Evolutionary conservation across 2,888 invertebrate species (phyloP), one percentile per base, ranked within the genome.

Genomic region (Athrips mouffetella): DNA sequence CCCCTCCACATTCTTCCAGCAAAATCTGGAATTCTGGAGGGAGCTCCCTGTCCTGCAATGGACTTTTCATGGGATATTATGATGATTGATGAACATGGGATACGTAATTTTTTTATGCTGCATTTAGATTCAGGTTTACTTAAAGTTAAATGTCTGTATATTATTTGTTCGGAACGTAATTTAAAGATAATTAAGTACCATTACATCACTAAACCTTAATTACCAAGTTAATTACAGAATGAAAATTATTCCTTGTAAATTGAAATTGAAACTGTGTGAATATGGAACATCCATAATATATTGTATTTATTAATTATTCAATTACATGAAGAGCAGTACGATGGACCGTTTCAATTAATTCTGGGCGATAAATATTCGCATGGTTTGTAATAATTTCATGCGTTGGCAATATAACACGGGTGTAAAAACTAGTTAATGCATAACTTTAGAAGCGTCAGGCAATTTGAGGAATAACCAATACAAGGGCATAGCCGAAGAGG

Each of bases 271-370:
- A 60, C 53, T 55, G 53, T 54, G 53, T 50, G 46, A 55, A 56
- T 53, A 49, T 50, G 50, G 48, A 41, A 49, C 37, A 18, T 21
- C 1, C 50, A 47, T 41, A 48, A 55, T 52, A 54, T 59, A 57
- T 55, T 49, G 53, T 57, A 60, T 65, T 55, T 59, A 65, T 65
- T 71, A 65, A 68, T 65, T 63, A 66, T 65, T 63, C 59, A 60
- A 65, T 67, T 68, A 63, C 54, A 27, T 51, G 40, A 45, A 49
- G 53, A 54, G 47, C 51, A 51, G 47, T 51, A 53, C 57, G 59
- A 65, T 64, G 60, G 62, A 65, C 59, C 55, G 64, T 68, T 72
- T 70, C 67, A 74, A 77, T 77, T 77, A 73, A 73, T 70, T 62
- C 66, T 40, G 37, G 47, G 63, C 61, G 64, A 73, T 75, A 75